Evolutionary conservation across 2,888 invertebrate species (phyloP), one percentile per base, ranked within the genome.

Genomic region (Rhyacophila evoluta): DNA sequence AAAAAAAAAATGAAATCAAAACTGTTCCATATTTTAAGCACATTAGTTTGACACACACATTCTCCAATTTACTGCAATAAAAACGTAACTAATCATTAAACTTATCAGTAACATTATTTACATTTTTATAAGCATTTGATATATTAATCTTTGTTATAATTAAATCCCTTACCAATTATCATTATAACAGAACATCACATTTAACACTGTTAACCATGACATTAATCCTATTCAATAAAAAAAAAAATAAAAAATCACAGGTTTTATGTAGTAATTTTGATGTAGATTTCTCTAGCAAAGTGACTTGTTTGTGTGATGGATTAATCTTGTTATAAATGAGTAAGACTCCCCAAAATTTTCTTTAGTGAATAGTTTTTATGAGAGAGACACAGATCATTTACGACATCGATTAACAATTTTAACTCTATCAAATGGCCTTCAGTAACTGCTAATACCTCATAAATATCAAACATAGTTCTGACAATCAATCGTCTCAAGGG

Each of bases 101-200:
- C 37, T 73, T 68, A 74, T 36, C 74, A 67, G 15, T 73, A 68
- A 72, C 77, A 77, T 72, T 67, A 72, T 72, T 77, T 73, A 70
- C 72, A 75, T 71, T 76, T 76, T 71, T 76, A 76, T 76, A 76
- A 72, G 76, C 76, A 76, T 76, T 72, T 72, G 72, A 72, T 74
- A 74, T 74, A 74, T 74, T 67, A 74, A 74, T 72, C 72, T 39
- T 72, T 39, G 72, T 72, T 72, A 39, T 75, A 74, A 55, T 67
- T 68, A 74, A 33, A 74, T 28, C 41, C 41, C 69, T 75, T 39
- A 75, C 38, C 15, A 33, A 75, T 37, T 75, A 39, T 70, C 15
- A 33, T 74, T 70, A 37, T 70, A 70, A 70, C 75, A 75, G 37
- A 75, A 70, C 72, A 70, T 75, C 38, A 38, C 38, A 75, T 70